Conservation (phyloP, 2,888 invertebrate genomes). For the Heliconius erato region DNA sequence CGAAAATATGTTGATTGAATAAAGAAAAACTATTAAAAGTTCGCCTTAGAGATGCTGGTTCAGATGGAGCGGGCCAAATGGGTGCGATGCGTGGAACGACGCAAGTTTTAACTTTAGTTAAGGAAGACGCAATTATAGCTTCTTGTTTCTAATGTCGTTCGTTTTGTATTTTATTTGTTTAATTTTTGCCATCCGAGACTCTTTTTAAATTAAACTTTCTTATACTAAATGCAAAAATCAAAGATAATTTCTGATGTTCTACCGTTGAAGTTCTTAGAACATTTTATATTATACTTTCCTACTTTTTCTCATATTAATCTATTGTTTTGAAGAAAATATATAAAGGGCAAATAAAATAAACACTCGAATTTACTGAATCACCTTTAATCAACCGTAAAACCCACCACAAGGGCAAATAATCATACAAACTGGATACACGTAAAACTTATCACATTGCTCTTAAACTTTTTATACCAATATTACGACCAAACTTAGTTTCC, state of each 20-base stretch:
- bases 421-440: constrained; percentile 57
- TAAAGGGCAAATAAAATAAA: background rate
- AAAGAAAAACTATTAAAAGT: constrained; percentile 85
- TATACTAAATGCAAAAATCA: background rate
- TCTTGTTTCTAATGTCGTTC: constrained; percentile 50
- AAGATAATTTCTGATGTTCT: background rate
- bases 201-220: constrained; percentile 17
- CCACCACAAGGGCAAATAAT: constrained; percentile 28
- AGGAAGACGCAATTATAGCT: constrained; percentile 51
- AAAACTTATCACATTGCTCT: constrained; percentile 70
- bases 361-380: constrained; percentile 3
- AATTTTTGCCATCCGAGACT: constrained; percentile 28
- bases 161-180: constrained; percentile 47
- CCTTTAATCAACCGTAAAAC: constrained; percentile 27
- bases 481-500: constrained; percentile 72
- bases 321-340: background rate
- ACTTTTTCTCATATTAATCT: background rate
- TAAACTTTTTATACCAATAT: constrained; percentile 79
- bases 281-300: background rate
- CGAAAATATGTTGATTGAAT: constrained; percentile 85
- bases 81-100: constrained; percentile 65
- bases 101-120: constrained; percentile 55
- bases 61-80: constrained; percentile 71
- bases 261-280: background rate
- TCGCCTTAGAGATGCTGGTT: constrained; percentile 74